Evolutionary conservation across 2,113 vertebrate genomes (phyloP), one percentile per base, ranked within the genome.

Genomic region (Thinocorus orbignyianus): DNA sequence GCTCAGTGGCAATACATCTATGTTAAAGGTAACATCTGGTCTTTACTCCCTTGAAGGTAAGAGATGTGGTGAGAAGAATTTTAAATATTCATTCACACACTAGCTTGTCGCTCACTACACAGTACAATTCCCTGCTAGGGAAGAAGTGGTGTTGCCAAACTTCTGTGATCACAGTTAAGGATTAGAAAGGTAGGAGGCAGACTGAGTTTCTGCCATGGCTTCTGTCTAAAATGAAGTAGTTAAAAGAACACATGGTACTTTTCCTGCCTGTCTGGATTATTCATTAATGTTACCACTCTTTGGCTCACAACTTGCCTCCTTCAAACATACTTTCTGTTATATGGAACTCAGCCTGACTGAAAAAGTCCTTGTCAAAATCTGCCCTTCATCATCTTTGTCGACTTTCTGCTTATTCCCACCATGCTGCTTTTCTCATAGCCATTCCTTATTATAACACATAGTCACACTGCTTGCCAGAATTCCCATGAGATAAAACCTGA

Each of bases 11-110:
- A 78, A 78, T 88, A 74, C 30, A 65, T 83, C 82, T 92, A 1
- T 74, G 95, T 88, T 92, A 94, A 88, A 93, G 86, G 85, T 88
- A 96, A 81, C 92, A 93, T 86, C 87, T 96, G 92, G 93, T 92
- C 80, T 61, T 92, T 92, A 74, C 88, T 95, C 79, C 61, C 86
- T 93, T 80, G 86, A 81, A 96, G 82, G 69, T 86, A 92, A 60
- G 72, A 91, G 88, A 64, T 48, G 80, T 25, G 26, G 55, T 95
- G 92, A 96, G 90, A 82, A 33, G 92, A 96, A 95, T 97, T 92
- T 92, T 83, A 96, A 95, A 80, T 78, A 89, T 68, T 83, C 64
- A 3, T 91, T 91, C 83, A 84, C 9, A 9, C 0, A 2, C 42
- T 74, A 52, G 28, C 61, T 71, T 71, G 51, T 86, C 55, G 61